These are phyloP conservation scores for Argyrosomus japonicus DNA, from an alignment of 2,113 vertebrate species.

Conservation along the genomic window DNA sequence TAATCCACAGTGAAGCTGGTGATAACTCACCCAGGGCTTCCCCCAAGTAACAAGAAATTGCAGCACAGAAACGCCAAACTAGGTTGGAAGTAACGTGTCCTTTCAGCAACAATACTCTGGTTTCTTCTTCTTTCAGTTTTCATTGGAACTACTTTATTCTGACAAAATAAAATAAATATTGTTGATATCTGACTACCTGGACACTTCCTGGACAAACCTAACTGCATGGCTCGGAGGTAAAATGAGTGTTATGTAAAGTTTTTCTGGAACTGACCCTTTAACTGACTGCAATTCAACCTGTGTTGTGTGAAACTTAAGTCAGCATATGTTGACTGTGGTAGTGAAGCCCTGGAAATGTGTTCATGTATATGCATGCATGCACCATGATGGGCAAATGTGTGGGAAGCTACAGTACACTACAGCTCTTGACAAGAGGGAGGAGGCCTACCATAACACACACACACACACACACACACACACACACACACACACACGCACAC, in stretches of 20 bases:
- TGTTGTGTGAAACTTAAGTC: background rate
- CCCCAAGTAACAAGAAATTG: too few relatives aligned
- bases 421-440: conserved; percentile 92
- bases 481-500: conserved; percentile 77
- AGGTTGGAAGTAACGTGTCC: background rate
- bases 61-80: too few relatives aligned
- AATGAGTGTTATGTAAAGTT: too few relatives aligned
- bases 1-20: background rate
- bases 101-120: background rate
- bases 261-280: background rate
- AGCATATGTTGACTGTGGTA: background rate
- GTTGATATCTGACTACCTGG: background rate
- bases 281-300: background rate
- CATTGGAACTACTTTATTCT: background rate
- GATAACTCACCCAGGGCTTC: background rate
- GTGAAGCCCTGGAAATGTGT: background rate
- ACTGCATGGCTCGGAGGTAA: too few relatives aligned
- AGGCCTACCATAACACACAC: conserved; percentile 83
- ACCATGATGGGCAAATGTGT: conserved; percentile 33
- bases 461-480: conserved; percentile 29
- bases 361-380: background rate
- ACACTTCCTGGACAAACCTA: background rate
- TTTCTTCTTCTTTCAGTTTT: background rate
- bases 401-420: conserved; percentile 70
- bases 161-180: background rate